phyloP scores from a whole-genome alignment of 2,888 invertebrate genomes.

The Eustalomyia histrio region DNA sequence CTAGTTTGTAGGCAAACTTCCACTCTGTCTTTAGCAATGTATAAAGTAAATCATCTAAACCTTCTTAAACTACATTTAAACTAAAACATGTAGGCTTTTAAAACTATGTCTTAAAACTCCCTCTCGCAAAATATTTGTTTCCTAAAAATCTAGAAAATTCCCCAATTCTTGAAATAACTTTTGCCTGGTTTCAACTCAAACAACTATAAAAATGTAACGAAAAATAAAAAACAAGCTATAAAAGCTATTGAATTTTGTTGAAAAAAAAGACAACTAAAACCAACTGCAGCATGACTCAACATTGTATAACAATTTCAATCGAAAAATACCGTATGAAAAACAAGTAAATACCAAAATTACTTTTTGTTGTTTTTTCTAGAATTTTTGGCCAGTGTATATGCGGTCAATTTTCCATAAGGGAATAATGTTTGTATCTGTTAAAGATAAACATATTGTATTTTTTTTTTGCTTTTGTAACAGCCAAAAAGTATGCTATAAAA shows the following conservation, averaged over 20 bases:
- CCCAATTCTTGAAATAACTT: too few relatives aligned
- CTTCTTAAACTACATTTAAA: too few relatives aligned
- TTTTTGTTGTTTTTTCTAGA: slow-evolving; percentile 11
- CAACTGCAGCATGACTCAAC: slow-evolving; percentile 65
- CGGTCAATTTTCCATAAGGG: slow-evolving; percentile 60
- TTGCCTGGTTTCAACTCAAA: not conserved
- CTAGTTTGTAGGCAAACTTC: too few relatives aligned
- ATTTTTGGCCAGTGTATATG: slow-evolving; percentile 44
- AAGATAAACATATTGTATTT: slow-evolving; percentile 29
- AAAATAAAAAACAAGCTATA: slow-evolving; percentile 34
- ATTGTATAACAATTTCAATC: slow-evolving; percentile 41
- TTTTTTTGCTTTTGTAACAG: slow-evolving; percentile 15
- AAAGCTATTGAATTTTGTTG: slow-evolving; percentile 48
- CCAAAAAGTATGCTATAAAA: slow-evolving; percentile 52
- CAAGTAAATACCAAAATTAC: slow-evolving; percentile 18
- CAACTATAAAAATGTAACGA: too few relatives aligned
- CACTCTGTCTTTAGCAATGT: too few relatives aligned
- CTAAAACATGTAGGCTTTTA: too few relatives aligned
- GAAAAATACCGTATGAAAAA: not conserved
- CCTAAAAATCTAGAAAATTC: too few relatives aligned
- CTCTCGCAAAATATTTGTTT: too few relatives aligned
- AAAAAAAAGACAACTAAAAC: slow-evolving; percentile 26
- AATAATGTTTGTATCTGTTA: slow-evolving; percentile 19
- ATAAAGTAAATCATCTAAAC: too few relatives aligned
- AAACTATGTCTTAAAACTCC: too few relatives aligned